Conservation (phyloP, 2,888 invertebrate genomes). For the Latrodectus elegans region DNA sequence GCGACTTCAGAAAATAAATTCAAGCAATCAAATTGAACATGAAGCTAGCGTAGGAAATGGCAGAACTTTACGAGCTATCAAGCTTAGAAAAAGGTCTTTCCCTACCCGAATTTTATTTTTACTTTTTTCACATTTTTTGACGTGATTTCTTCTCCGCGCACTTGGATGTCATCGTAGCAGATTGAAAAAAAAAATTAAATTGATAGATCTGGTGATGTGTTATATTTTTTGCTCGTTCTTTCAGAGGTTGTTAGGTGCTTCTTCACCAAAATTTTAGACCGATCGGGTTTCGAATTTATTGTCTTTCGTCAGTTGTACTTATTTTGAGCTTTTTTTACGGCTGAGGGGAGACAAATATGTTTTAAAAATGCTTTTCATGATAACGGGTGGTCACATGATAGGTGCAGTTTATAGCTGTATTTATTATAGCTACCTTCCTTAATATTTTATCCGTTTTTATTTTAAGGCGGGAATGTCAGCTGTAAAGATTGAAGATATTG, state of each 20-base stretch:
- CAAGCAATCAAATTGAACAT: constrained; percentile 66
- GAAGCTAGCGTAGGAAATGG: constrained; percentile 52
- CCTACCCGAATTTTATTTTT: not conserved
- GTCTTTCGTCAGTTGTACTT: constrained; percentile 16
- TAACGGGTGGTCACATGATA: constrained; percentile 10
- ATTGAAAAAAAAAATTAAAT: constrained; percentile 55
- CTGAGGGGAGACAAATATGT: constrained; percentile 6
- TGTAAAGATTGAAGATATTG: no score
- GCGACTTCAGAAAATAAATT: constrained; percentile 58
- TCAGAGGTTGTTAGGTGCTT: constrained; percentile 27
- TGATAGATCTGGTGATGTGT: constrained; percentile 54
- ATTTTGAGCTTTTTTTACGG: constrained; percentile 18
- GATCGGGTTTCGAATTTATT: constrained; percentile 54
- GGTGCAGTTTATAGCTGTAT: constrained; percentile 25
- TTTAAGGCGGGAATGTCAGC: not conserved
- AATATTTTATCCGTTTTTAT: constrained; percentile 13
- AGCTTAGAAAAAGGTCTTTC: constrained; percentile 25
- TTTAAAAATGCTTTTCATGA: constrained; percentile 40
- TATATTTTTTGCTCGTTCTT: constrained; percentile 12
- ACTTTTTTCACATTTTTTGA: constrained; percentile 1
- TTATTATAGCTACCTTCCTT: constrained; percentile 4
- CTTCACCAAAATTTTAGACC: constrained; percentile 36
- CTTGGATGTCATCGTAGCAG: constrained; percentile 54
- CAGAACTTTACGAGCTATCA: constrained; percentile 66
- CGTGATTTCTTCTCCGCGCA: constrained; percentile 9